Evolutionary conservation across 2,797 vertebrate genomes (phyloP).

Genomic region (Tragelaphus oryx): DNA sequence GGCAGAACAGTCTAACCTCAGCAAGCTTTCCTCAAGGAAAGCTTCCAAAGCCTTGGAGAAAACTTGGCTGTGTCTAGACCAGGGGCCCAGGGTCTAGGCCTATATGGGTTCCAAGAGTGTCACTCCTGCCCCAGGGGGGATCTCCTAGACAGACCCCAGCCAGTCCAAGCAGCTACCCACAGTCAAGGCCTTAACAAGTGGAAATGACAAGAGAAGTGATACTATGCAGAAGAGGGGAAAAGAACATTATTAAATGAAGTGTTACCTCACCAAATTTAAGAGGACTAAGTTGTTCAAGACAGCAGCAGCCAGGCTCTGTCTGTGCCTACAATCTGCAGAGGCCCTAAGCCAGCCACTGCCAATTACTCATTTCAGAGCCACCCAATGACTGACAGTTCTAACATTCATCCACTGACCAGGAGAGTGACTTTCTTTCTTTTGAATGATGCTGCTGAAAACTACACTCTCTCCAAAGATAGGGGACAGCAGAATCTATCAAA

Average conservation of each 20-base stretch:
- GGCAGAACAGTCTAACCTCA: background rate
- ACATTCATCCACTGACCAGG: background rate
- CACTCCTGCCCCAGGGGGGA: background rate
- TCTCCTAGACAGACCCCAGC: background rate
- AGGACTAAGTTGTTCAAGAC: background rate
- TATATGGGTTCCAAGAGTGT: no score
- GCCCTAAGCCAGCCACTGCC: no score
- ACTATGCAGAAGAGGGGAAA: background rate
- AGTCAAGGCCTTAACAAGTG: background rate
- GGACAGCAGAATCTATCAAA: background rate
- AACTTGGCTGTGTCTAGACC: no score
- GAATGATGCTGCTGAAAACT: background rate
- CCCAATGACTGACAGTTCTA: background rate
- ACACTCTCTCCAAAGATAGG: background rate
- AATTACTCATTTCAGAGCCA: background rate
- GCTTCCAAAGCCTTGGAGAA: background rate
- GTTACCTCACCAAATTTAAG: background rate
- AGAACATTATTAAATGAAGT: background rate
- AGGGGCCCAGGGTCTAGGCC: background rate
- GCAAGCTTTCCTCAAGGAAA: background rate
- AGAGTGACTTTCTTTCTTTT: background rate
- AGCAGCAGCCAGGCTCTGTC: background rate
- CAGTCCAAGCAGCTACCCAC: background rate
- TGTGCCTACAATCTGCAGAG: background rate
- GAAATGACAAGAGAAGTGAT: background rate